phyloP scores from a whole-genome alignment of 1,140 invertebrate genomes.

The Eubasilissa regina region DNA sequence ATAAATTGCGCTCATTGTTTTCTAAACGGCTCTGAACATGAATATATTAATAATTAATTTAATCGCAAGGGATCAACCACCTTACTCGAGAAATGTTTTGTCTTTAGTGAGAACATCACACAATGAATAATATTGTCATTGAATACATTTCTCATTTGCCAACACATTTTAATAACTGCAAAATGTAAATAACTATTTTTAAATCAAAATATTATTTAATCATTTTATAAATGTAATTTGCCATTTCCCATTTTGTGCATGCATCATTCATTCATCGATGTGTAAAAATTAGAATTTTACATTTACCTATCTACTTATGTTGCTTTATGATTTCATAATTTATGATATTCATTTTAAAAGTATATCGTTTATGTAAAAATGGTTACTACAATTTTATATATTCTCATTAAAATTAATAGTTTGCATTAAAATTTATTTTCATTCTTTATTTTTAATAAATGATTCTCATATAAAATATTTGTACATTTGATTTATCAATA shows the following conservation, averaged over 20 bases:
- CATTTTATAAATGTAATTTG: constrained; percentile 19
- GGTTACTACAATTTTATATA: constrained; percentile 17
- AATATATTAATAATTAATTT: no score
- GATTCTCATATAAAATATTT: constrained; percentile 44
- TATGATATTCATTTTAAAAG: no score
- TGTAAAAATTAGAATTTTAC: constrained; percentile 24
- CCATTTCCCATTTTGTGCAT: constrained; percentile 29
- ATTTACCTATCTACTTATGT: not conserved
- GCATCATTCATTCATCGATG: not conserved
- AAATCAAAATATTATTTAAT: constrained; percentile 10
- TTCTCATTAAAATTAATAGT: constrained; percentile 39
- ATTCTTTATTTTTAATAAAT: constrained; percentile 41
- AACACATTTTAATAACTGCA: no score
- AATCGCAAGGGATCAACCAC: no score
- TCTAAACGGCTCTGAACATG: no score
- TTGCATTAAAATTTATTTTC: constrained; percentile 26
- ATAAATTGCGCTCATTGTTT: no score
- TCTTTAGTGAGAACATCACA: no score
- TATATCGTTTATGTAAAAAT: constrained; percentile 22
- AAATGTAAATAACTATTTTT: constrained; percentile 20
- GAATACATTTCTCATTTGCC: no score
- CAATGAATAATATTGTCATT: no score
- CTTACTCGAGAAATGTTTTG: no score
- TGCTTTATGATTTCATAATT: constrained; percentile 5
- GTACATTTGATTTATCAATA: constrained; percentile 48